Percentiles rank a stretch among this genome's conserved stretches.
Conservation (phyloP, 2,113 vertebrate genomes). For the Macrotis lagotis region DNA sequence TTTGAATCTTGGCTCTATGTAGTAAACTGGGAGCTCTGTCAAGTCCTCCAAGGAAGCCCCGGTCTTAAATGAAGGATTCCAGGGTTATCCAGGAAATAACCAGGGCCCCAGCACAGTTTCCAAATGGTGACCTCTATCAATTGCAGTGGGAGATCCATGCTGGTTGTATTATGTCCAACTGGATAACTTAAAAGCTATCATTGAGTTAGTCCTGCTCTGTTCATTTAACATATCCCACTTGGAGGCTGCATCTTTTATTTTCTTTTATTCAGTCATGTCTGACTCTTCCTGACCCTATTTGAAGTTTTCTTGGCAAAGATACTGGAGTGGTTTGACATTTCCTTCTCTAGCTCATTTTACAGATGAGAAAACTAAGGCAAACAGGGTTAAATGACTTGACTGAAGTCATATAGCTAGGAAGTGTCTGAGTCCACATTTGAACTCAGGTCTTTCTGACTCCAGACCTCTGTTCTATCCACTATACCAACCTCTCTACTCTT, state of each 20-base stretch:
- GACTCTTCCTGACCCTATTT: not conserved
- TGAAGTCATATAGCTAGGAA: not conserved
- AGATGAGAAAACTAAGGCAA: not conserved
- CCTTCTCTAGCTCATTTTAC: not conserved
- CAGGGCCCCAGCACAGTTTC: conserved; percentile 27
- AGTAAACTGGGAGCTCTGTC: conserved; percentile 7
- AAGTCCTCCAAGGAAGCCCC: not conserved
- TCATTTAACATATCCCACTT: conserved; percentile 39
- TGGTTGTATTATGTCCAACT: not conserved
- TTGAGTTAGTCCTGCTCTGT: not conserved
- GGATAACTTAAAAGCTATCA: conserved; percentile 21
- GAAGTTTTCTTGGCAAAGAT: not conserved
- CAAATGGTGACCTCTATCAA: conserved; percentile 24
- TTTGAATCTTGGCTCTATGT: conserved; percentile 15
- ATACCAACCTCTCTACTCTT: too few species aligned
- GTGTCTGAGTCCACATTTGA: not conserved
- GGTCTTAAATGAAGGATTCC: not conserved
- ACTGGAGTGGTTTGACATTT: too few species aligned
- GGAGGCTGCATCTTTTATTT: not conserved
- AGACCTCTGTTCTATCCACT: too few species aligned
- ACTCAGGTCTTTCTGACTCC: not conserved
- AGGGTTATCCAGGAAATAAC: conserved; percentile 13
- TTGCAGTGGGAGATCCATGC: not conserved
- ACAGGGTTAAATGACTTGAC: not conserved
- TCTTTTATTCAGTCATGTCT: not conserved